Evolutionary conservation across 2,113 vertebrate species (phyloP).

Genomic region (Podocnemis expansa): DNA sequence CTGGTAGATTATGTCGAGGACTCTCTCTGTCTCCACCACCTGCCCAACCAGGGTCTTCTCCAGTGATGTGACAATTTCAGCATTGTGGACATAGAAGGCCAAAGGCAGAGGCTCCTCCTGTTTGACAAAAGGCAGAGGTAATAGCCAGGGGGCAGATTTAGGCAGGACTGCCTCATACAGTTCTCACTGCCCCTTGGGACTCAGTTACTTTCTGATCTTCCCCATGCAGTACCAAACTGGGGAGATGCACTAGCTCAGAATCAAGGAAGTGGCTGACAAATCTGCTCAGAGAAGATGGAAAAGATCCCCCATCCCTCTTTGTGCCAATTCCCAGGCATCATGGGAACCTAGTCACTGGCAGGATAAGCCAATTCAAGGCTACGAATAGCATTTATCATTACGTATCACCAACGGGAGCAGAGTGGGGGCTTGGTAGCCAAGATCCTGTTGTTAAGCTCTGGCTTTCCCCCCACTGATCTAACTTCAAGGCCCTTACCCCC

Average conservation of each 20-base stretch:
- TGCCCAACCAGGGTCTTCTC: slow-evolving; percentile 83
- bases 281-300: background rate
- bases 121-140: background rate
- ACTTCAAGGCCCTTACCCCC: background rate
- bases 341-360: background rate
- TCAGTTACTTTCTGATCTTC: background rate
- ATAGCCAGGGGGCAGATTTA: fast-evolving
- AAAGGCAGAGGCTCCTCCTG: slow-evolving; percentile 92
- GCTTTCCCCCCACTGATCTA: background rate
- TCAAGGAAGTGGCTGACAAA: background rate
- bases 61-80: slow-evolving; percentile 89
- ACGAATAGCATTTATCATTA: background rate
- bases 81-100: slow-evolving; percentile 90
- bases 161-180: background rate
- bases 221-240: background rate
- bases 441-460: background rate
- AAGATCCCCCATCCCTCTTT: background rate
- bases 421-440: background rate
- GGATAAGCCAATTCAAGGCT: background rate
- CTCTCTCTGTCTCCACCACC: slow-evolving; percentile 88
- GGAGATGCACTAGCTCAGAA: background rate
- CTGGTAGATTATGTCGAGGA: slow-evolving; percentile 94
- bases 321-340: background rate
- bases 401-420: background rate
- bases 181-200: background rate